Percentiles rank a stretch among this genome's conserved stretches.
Evolutionary conservation across 2,797 vertebrate species (phyloP).

Genomic region (Lateolabrax maculatus): DNA sequence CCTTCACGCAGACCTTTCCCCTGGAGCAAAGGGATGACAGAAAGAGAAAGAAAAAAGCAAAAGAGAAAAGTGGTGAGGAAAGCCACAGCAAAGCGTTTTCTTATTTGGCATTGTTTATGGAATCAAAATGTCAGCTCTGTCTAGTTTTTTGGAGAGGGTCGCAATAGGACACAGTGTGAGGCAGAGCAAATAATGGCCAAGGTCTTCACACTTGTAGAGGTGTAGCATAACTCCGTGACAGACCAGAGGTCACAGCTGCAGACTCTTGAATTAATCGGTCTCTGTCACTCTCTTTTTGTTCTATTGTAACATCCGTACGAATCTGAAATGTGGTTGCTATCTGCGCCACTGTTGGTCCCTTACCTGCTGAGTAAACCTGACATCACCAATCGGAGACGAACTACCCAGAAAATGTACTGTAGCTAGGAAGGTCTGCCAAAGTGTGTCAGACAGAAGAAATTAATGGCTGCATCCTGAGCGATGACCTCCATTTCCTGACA

Average conservation of each 20-base stretch:
- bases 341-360: background rate
- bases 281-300: too few relatives aligned
- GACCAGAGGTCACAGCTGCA: background rate
- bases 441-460: constrained; percentile 71
- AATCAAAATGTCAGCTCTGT: constrained; percentile 23
- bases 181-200: constrained; percentile 17
- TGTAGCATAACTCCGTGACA: background rate
- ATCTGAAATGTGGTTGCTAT: too few relatives aligned
- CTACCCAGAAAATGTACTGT: constrained; percentile 32
- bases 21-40: background rate
- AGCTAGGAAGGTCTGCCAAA: constrained; percentile 48
- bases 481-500: constrained; percentile 69
- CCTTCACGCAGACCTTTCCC: constrained; percentile 2
- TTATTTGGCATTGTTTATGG: background rate
- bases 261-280: background rate
- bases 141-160: background rate
- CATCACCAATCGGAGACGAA: constrained; percentile 6
- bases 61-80: background rate
- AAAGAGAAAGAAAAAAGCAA: background rate
- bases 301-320: too few relatives aligned
- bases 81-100: background rate
- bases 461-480: constrained; percentile 55
- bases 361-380: constrained; percentile 11
- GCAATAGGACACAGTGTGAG: constrained; percentile 16
- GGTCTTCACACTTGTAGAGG: constrained; percentile 18